These are phyloP conservation scores for Triplophysa rosa DNA, from an alignment of 2,113 vertebrate genomes.

Conservation along the genomic window DNA sequence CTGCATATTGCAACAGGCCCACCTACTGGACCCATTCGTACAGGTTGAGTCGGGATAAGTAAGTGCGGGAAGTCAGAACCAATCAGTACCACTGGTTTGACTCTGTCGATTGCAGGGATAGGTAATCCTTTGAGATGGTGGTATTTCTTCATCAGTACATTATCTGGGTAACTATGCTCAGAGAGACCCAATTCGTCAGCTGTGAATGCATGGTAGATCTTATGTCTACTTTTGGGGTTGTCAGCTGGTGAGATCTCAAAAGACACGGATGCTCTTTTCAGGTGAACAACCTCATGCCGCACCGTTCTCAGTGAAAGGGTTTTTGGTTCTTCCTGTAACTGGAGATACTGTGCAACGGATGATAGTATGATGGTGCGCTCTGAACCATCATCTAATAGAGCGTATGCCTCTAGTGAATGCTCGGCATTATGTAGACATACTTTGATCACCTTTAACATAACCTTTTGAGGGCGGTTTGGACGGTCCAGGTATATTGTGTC, in stretches of 20 bases:
- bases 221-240: not conserved
- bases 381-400: not conserved
- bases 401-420: conserved; percentile 4
- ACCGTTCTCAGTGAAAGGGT: conserved; percentile 6
- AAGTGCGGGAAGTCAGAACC: conserved; percentile 1
- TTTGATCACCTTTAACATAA: conserved; percentile 39
- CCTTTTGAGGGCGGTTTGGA: conserved; percentile 1
- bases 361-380: conserved; percentile 13
- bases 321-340: conserved; percentile 9
- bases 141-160: not conserved
- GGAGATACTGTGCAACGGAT: not conserved
- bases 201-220: conserved; percentile 3
- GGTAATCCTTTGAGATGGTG: not conserved
- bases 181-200: conserved; percentile 27
- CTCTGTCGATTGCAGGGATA: conserved; percentile 5
- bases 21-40: not conserved
- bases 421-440: conserved; percentile 18
- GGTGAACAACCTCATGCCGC: conserved; percentile 1
- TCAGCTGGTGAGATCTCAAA: conserved; percentile 1
- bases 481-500: conserved; percentile 20
- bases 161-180: conserved; percentile 27
- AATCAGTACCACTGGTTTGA: not conserved
- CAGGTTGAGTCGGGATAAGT: not conserved
- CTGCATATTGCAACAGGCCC: conserved; percentile 1
- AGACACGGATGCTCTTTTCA: conserved; percentile 16